These are phyloP conservation scores for Phthorimaea operculella DNA, from an alignment of 1,140 invertebrate genomes.

Conservation along the genomic window DNA sequence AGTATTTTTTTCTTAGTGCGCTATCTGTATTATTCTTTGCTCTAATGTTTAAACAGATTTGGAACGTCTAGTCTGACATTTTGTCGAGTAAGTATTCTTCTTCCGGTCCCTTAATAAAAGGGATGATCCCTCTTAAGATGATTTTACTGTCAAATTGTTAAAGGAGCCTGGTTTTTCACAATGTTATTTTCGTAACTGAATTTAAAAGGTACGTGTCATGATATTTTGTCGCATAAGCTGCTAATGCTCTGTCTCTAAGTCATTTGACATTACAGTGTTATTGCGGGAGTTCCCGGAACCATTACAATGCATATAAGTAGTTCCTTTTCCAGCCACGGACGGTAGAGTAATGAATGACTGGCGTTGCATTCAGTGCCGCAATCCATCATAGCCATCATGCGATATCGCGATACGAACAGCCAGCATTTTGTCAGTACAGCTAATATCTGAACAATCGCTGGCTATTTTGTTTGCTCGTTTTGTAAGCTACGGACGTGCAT, in stretches of 20 bases:
- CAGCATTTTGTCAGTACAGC: constrained; percentile 37
- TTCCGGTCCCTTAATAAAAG: not conserved
- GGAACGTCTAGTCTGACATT: not conserved
- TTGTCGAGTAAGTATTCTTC: not conserved
- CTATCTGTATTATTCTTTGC: no score
- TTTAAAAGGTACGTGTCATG: no score
- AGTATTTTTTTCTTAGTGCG: no score
- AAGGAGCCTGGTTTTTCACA: no score
- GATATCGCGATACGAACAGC: constrained; percentile 40
- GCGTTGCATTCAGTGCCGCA: constrained; percentile 34
- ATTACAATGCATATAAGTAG: no score
- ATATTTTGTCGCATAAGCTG: no score
- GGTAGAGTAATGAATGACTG: not conserved
- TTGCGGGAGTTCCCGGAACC: no score
- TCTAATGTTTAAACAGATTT: constrained; percentile 9
- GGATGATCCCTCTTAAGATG: not conserved
- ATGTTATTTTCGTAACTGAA: no score
- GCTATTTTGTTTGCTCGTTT: constrained; percentile 16
- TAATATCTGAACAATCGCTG: constrained; percentile 48
- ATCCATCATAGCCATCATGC: constrained; percentile 37
- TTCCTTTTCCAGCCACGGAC: no score
- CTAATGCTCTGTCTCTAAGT: no score
- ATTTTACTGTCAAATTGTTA: not conserved
- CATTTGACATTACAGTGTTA: no score
- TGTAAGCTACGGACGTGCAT: no score